Evolutionary conservation across 2,113 vertebrate genomes (phyloP), one percentile per base, ranked within the genome.

Genomic region (Regulus satrapa): DNA sequence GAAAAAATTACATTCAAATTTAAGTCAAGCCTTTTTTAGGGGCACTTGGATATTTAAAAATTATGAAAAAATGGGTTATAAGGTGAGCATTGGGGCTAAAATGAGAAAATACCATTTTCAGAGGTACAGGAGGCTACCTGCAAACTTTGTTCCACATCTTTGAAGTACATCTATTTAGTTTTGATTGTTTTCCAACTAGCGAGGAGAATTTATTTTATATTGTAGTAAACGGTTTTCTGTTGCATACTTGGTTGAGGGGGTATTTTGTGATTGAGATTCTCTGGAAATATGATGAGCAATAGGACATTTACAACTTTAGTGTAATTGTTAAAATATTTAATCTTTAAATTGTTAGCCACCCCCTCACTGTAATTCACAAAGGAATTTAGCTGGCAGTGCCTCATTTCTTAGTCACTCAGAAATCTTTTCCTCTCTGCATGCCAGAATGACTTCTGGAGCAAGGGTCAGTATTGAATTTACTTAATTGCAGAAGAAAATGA

Each of bases 171-270:
- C 7, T 64, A 13, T 38, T 51, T 55, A 46, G 14, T 43, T 90
- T 71, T 86, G 8, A 34, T 54, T 66, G 3, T 43, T 85, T 89
- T 88, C 29, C n/a, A 32, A 2, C 18, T 54, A 28, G 4, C 4
- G 16, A 66, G 16, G 32, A 66, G 5, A 62, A 72, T 73, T 73
- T 34, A 18, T 41, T 87, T 85, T 38, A 24, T 63, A 58, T 74
- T 46, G 3, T 59, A 71, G 14, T 36, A 34, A 73, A 46, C 3
- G 45, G 0, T 21, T 85, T 59, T 85, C 28, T 61, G 1, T 24
- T 48, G 25, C 26, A 77, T 14, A 12, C 18, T 66, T 64, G 18
- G 19, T 26, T 29, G 10, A 5, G 3, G 1, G 0, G 1, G 3
- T 4, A 89, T 77, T 91, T 84, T 62, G 8, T 63, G 18, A 46